Base-by-base conservation (phyloP, 2,888 invertebrate genomes). In the Trachelus tabidus region DNA sequence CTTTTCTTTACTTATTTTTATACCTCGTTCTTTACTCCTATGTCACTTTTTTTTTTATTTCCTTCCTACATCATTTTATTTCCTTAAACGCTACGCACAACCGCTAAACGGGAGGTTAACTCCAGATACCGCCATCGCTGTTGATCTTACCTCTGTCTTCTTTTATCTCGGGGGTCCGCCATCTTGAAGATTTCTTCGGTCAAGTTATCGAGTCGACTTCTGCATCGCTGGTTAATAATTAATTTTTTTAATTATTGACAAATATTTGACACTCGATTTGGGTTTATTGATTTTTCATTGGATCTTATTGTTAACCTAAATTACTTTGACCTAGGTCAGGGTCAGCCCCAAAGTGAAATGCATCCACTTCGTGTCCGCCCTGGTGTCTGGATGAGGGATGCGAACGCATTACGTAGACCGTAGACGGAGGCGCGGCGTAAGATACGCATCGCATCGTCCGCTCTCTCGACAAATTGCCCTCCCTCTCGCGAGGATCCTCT, bases 401-500 rank as follows among this genome's bases (percentile, higher is more conserved):
- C 82, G 86, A 85, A 80, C 82, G 83, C 85, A 85, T 86, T 86
- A 86, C 86, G 87, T 84, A 85, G 85, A 84, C 85, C 85, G 87
- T 84, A 85, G 86, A 86, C 83, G 82, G 85, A 86, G 88, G 85
- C 86, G 87, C 87, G 86, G 87, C 85, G 84, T 83, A 85, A 88
- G 88, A 88, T 89, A 89, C 89, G 86, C 85, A 88, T 89, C 87
- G 87, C 85, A 82, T 84, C 86, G 86, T 79, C 83, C 85, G 84
- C 85, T 82, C 84, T 80, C 35, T 68, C 86, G 88, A 89, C 89
- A 89, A 90, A 90, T 89, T 88, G 87, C 87, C 83, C 84, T 82
- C 83, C 83, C 85, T 85, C 85, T 80, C 80, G 82, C 79, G 79
- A 79, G 77, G 76, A 79, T 76, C 35, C 77, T 79, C 78, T 56